Base-by-base conservation (phyloP, 2,888 invertebrate genomes). In the Troilus luridus region DNA sequence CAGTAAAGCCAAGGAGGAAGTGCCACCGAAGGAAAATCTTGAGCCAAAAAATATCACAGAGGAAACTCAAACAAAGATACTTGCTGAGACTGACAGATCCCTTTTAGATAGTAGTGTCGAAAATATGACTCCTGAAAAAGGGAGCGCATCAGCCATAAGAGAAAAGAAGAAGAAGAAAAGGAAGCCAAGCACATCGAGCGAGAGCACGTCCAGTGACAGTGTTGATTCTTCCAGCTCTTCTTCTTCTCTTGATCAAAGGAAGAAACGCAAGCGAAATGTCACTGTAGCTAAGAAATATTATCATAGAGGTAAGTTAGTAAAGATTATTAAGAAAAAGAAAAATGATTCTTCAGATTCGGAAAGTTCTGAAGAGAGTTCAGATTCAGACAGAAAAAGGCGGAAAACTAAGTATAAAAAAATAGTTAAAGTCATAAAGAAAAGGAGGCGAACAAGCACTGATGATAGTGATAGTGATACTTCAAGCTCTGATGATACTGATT, bases 1-100 rank as follows among this genome's bases (percentile, higher is more conserved):
- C 56, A 62, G n/a, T 85, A 85, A 90, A n/a, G 17, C 14, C 19
- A 90, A 85, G 60, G 90, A 90, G 62, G 90, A 90, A 21, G 81
- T 60, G 2, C 11, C 64, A n/a, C 85, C 59, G 60, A 91, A 89
- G 60, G 88, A 91, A 72, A 88, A 91, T 6, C 93, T 93, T 81
- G 93, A 93, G 10, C 94, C 94, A 88, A 93, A 94, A 27, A 91
- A 93, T 11, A 93, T 93, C 41, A 92, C 72, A 12, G 88, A 92
- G 59, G 88, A 72, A n/a, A 19, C 88, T 21, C 59, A 64, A 21
- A 21, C 56, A 17, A 72, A 91, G 41, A n/a, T n/a, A 54, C 21
- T 21, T 59, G 58, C 17, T 85, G 62, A 62, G 17, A 21, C 81
- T 60, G 90, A 90, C n/a, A 24, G 81, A 62, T 60, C 85, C 19